A percentile compares a stretch with the other conserved stretches of the same genome.
Conservation (phyloP, 2,888 invertebrate species). For the Cantharis lateralis region DNA sequence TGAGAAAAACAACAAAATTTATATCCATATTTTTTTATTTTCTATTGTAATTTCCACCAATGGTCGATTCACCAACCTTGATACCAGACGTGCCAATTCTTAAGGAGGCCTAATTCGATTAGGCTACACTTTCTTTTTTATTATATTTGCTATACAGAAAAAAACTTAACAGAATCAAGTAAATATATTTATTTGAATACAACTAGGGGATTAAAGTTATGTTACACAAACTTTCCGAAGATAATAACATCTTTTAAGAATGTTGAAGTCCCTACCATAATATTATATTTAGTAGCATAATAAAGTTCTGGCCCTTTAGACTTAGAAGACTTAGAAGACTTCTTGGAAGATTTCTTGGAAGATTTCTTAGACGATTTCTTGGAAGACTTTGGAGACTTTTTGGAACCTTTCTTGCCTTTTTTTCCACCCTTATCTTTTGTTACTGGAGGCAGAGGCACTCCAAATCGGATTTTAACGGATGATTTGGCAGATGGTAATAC, state of each 20-base stretch:
- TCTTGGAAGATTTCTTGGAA: background rate
- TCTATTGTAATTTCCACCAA: too few species aligned
- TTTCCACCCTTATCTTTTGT: constrained; percentile 9
- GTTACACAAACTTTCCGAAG: constrained; percentile 33
- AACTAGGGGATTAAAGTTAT: background rate
- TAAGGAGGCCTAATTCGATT: too few species aligned
- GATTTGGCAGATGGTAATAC: constrained; percentile 17
- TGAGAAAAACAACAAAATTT: too few species aligned
- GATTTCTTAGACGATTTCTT: background rate
- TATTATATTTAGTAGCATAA: constrained; percentile 40
- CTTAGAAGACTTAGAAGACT: background rate
- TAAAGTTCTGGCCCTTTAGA: background rate
- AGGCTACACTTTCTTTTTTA: too few species aligned
- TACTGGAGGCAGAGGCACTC: constrained; percentile 8
- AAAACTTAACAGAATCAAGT: too few species aligned
- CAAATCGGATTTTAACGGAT: constrained; percentile 26
- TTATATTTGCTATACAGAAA: too few species aligned
- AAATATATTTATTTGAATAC: background rate
- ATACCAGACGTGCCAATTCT: too few species aligned
- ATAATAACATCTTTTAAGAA: constrained; percentile 40
- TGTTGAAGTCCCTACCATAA: constrained; percentile 33
- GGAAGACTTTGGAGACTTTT: background rate
- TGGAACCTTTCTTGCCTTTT: constrained; percentile 7
- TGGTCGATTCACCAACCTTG: too few species aligned
- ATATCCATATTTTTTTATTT: too few species aligned